A percentile compares a stretch with the other conserved stretches of the same genome.
Evolutionary conservation across 2,888 invertebrate species (phyloP).

Genomic region (Heliconius ethilla): DNA sequence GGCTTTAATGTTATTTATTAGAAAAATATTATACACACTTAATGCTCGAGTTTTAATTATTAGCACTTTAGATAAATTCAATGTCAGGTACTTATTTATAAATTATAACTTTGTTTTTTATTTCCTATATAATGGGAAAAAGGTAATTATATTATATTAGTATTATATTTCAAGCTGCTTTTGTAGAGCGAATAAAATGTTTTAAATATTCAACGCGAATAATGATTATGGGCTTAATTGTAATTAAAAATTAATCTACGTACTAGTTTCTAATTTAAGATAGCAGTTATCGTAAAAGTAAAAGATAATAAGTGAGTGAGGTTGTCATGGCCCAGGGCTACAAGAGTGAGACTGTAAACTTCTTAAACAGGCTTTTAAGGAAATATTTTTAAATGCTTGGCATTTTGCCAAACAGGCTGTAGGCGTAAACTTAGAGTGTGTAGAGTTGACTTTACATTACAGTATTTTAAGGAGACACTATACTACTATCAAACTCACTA

Average conservation of each 20-base stretch:
- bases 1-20: neutral
- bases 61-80: slow-evolving; percentile 14
- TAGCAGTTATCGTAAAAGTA: neutral
- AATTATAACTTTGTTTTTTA: slow-evolving; percentile 9
- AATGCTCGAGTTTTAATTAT: slow-evolving; percentile 7
- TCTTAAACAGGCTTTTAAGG: neutral
- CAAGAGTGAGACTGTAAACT: neutral
- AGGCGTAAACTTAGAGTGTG: neutral
- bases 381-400: neutral
- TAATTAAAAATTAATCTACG: neutral
- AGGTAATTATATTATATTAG: neutral
- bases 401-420: neutral
- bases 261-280: neutral
- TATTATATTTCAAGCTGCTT: neutral
- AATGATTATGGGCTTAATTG: neutral
- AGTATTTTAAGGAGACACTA: too few relatives aligned
- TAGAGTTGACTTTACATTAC: neutral
- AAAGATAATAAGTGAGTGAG: neutral
- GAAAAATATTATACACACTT: neutral
- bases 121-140: neutral
- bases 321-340: too few relatives aligned
- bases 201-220: neutral
- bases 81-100: neutral
- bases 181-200: too few relatives aligned
- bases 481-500: too few relatives aligned